Base-by-base conservation (phyloP, 2,888 invertebrate species). In the Aphelenchoides bicaudatus region DNA sequence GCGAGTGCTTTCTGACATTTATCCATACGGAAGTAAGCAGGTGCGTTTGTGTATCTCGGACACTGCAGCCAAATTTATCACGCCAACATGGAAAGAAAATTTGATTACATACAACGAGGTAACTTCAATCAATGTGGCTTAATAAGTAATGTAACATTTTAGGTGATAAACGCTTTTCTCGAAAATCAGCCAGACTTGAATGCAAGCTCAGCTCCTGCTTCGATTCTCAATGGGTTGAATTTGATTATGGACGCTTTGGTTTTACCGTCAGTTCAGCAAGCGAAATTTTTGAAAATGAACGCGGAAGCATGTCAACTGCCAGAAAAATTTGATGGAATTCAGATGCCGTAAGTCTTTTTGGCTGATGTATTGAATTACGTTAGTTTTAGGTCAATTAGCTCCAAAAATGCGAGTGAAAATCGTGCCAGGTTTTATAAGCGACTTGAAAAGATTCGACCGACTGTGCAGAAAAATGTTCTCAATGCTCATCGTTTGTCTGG, bases 1-100 rank as follows among this genome's bases (percentile, higher is more conserved):
- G 73, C 86, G 96, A 25, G 90, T 98, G 70, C 90, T 92, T 0
- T 92, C 91, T 89, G 96, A 98, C 81, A 83, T 96, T n/a, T 94
- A 91, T 83, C 91, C 93, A 0, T 63, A 66, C 21, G 62, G 64
- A 2, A 38, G 58, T 28, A 56, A 62, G 28, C 66, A 79, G 81
- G 85, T 91, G 19, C 85, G 89, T 59, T 89, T 91, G 80, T 87
- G 91, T 54, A 87, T 90, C 0, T 90, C 90, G 77, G 91, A 91
- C 80, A 86, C 86, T n/a, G 85, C 87, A 16, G 89, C 89, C 0
- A 88, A 89, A 67, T 86, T 88, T 63, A 82, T 92, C 27, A 92
- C 91, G 4, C 58, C 58, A 5, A 27, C 34, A 21, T 68, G 67
- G 67, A 23, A 21, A 2, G 55, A 54, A 8, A 28, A 29, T 8